phyloP scores from a whole-genome alignment of 2,888 invertebrate genomes.

The Eurois occulta region DNA sequence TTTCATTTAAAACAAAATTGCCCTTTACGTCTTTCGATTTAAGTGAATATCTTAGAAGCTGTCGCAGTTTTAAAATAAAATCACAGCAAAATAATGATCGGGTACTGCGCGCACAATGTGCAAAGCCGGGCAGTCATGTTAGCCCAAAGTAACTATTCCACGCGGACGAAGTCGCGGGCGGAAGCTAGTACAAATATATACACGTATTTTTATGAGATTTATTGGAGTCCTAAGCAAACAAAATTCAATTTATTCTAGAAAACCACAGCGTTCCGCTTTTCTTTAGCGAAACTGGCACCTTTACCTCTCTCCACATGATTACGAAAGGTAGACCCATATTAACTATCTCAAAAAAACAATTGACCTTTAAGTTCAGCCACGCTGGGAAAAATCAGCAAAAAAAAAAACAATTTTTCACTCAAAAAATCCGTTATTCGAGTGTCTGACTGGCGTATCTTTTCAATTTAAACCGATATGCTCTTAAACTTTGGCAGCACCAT shows the following conservation, averaged over 20 bases:
- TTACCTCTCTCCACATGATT: neutral
- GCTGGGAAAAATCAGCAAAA: neutral
- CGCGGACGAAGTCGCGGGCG: no score
- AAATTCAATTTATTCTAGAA: neutral
- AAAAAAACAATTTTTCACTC: conserved; percentile 8
- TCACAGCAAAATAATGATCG: no score
- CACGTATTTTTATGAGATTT: conserved; percentile 1
- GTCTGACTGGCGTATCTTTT: conserved; percentile 38
- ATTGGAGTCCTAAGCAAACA: neutral
- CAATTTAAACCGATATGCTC: conserved; percentile 50
- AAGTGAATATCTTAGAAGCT: no score
- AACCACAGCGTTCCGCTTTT: neutral
- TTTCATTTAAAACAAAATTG: no score
- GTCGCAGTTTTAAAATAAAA: no score
- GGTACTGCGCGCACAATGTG: no score
- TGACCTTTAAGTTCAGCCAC: neutral
- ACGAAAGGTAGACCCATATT: neutral
- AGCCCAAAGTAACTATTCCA: no score
- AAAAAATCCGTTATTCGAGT: conserved; percentile 7
- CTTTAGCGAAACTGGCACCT: neutral
- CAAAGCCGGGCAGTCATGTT: no score
- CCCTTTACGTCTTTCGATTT: no score
- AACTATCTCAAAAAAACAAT: neutral
- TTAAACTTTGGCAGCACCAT: conserved; percentile 51
- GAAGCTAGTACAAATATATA: no score